A percentile compares a stretch with the other conserved stretches of the same genome.
Conservation (phyloP, 2,888 invertebrate genomes). For the Leucophora obtusa region DNA sequence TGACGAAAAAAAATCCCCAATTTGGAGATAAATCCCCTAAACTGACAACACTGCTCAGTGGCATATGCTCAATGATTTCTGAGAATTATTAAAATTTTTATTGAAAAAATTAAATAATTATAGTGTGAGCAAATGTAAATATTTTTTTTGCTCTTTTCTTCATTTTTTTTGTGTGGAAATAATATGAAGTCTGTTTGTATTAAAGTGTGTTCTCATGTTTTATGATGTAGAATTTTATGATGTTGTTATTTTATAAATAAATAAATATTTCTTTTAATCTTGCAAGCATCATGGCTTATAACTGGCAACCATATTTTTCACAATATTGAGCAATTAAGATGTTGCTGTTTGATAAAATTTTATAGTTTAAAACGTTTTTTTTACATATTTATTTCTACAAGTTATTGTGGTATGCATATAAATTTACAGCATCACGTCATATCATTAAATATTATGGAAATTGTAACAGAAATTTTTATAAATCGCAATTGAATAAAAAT, state of each 20-base stretch:
- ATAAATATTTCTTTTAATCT: neutral
- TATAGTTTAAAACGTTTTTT: neutral
- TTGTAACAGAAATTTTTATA: neutral
- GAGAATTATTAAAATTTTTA: no score
- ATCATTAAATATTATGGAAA: no score
- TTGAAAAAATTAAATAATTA: no score
- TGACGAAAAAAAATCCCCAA: no score
- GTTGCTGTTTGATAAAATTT: slow-evolving; percentile 24
- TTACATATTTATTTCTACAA: neutral
- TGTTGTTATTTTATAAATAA: neutral
- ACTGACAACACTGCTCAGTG: no score
- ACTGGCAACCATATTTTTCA: slow-evolving; percentile 7
- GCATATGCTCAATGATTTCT: no score
- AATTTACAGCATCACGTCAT: neutral
- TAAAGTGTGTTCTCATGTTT: neutral
- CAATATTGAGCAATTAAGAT: slow-evolving; percentile 41
- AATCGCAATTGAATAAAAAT: no score
- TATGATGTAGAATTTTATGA: neutral
- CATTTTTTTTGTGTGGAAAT: no score
- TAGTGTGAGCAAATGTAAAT: no score
- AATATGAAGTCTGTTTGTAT: no score
- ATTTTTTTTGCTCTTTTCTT: no score
- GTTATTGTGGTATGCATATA: neutral
- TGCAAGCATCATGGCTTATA: neutral
- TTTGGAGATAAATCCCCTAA: no score